Evolutionary conservation across 2,888 invertebrate genomes (phyloP).

Genomic region (Boloria selene): DNA sequence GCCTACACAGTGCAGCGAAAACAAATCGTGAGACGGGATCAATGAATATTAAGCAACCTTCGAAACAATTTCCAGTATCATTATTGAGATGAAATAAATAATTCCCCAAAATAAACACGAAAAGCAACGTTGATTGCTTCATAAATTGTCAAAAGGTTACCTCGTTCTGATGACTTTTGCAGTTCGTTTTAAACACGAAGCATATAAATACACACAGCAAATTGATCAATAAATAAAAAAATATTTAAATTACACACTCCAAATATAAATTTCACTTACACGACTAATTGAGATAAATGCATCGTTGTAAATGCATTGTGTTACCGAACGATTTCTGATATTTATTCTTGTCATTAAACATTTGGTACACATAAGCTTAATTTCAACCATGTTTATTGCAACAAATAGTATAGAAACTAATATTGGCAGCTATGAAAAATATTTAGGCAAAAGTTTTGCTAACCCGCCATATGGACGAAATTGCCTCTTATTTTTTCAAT

Average conservation of each 20-base stretch:
- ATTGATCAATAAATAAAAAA: slow-evolving; percentile 65
- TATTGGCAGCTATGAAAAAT: slow-evolving; percentile 36
- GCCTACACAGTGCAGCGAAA: slow-evolving; percentile 67
- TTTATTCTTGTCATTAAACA: not conserved
- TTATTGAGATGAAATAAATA: slow-evolving; percentile 70
- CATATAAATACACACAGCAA: slow-evolving; percentile 67
- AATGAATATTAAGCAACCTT: slow-evolving; percentile 77
- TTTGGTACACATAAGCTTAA: not conserved
- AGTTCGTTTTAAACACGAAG: slow-evolving; percentile 50
- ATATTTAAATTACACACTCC: slow-evolving; percentile 43
- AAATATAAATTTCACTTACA: slow-evolving; percentile 52
- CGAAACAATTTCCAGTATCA: slow-evolving; percentile 71
- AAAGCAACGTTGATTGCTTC: slow-evolving; percentile 75
- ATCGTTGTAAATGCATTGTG: slow-evolving; percentile 33
- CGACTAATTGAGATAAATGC: slow-evolving; percentile 62
- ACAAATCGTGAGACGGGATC: slow-evolving; percentile 74
- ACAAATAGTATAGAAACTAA: slow-evolving; percentile 29
- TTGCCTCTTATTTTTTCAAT: slow-evolving; percentile 37
- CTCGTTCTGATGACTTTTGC: slow-evolving; percentile 61
- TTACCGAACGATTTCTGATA: slow-evolving; percentile 18
- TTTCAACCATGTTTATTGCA: not conserved
- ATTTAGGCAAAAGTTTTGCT: slow-evolving; percentile 36
- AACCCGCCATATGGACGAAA: slow-evolving; percentile 36
- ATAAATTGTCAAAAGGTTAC: slow-evolving; percentile 74
- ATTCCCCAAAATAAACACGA: slow-evolving; percentile 67